Base-by-base conservation (phyloP, 2,113 vertebrate genomes). In the Forbesichthys agassizii region DNA sequence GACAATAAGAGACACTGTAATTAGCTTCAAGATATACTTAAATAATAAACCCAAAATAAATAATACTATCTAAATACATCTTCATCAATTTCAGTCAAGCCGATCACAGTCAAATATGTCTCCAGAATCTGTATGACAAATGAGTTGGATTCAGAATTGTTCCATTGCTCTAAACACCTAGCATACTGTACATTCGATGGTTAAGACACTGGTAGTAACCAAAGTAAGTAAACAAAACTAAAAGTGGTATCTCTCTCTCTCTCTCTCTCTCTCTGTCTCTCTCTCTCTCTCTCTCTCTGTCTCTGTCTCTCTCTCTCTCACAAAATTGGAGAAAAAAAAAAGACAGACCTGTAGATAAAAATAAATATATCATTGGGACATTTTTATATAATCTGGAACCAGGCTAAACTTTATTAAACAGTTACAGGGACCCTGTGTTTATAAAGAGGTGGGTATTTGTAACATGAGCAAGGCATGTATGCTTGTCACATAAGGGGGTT, bases 321-420 rank as follows among this genome's bases (percentile, higher is more conserved):
- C 13, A 5, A 56, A 18, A 20, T 9, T 5, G 20, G 4, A 2
- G 20, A 3, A 56, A 56, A 9, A 8, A 56, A 3, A 56, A n/a
- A n/a, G 18, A 4, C 16, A 20, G n/a, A 71, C 9, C 62, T 71
- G 56, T 42, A 55, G 8, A 56, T 8, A n/a, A 64, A 48, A 74
- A 51, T 16, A 79, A 20, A 55, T 9, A 78, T 69, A 58, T 18
- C 66, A 69, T 48, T 47, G 71, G 71, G 80, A 77, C 74, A 76
- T 84, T 75, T 78, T 78, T 82, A 59, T 81, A 83, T 79, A 84
- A 27, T 27, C 2, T 63, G 78, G 64, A 71, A 42, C 36, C 36
- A 42, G 36, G 7, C 7, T 42, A 42, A 42, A 42, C 36, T 42
- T 42, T 42, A 42, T 42, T 42, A 8, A 42, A 42, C 36, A 42